Evolutionary conservation across 2,797 vertebrate genomes (phyloP).

Genomic region (Myioborus miniatus): DNA sequence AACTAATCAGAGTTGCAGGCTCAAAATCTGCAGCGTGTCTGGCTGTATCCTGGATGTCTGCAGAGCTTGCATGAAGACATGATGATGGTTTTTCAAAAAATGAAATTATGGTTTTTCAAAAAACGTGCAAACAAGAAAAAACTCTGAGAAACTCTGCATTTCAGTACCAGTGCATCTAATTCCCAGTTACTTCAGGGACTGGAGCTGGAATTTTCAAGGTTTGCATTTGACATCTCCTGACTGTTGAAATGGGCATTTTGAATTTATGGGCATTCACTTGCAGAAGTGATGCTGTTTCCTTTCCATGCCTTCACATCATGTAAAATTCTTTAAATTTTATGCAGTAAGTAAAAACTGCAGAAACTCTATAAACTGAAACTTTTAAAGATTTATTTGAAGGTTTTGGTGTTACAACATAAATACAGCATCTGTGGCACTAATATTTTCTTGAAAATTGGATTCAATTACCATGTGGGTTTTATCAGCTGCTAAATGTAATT

Average conservation of each 20-base stretch:
- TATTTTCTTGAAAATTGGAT: not conserved
- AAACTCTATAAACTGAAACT: not conserved
- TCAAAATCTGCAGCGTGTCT: rapidly evolving
- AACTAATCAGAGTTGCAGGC: not conserved
- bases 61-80: not conserved
- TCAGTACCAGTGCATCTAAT: not conserved
- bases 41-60: not conserved
- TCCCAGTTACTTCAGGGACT: not conserved
- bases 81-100: not conserved
- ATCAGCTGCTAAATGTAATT: not conserved
- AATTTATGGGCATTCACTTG: not conserved
- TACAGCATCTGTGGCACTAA: not conserved
- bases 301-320: not conserved
- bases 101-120: not conserved
- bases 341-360: not conserved
- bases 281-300: not conserved
- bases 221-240: not conserved
- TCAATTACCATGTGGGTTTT: not conserved
- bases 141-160: not conserved
- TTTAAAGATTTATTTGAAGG: not conserved
- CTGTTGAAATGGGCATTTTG: not conserved
- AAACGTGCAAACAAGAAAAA: not conserved
- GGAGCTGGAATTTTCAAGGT: not conserved
- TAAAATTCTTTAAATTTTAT: not conserved
- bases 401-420: not conserved